phyloP scores from a whole-genome alignment of 2,888 invertebrate genomes.

The Euphydryas editha region DNA sequence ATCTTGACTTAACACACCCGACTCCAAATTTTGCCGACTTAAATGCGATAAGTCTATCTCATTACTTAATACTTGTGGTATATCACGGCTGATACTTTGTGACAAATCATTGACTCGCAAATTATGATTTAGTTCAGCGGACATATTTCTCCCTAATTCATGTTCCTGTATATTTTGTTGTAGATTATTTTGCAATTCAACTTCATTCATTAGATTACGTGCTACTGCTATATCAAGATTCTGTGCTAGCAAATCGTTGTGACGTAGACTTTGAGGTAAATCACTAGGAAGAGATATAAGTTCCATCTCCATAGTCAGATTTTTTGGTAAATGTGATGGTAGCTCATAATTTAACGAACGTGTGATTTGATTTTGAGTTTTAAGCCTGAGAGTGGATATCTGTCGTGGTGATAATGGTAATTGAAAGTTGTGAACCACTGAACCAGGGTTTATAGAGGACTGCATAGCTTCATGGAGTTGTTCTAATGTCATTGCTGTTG shows the following conservation, averaged over 20 bases:
- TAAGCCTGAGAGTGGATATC: slow-evolving; percentile 74
- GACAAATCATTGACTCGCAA: slow-evolving; percentile 43
- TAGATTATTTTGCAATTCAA: slow-evolving; percentile 62
- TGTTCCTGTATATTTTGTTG: slow-evolving; percentile 64
- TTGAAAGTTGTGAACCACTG: slow-evolving; percentile 70
- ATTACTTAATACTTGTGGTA: slow-evolving; percentile 59
- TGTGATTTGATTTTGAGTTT: slow-evolving; percentile 67
- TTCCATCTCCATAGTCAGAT: slow-evolving; percentile 59
- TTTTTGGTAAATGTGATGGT: slow-evolving; percentile 64
- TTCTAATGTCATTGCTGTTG: slow-evolving; percentile 69
- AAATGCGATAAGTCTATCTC: slow-evolving; percentile 48
- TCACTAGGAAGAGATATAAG: slow-evolving; percentile 57
- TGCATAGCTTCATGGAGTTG: slow-evolving; percentile 77
- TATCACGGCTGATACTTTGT: slow-evolving; percentile 44
- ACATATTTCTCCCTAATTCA: slow-evolving; percentile 50
- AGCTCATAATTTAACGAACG: slow-evolving; percentile 67
- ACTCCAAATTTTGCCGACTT: slow-evolving; percentile 56
- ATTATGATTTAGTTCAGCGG: slow-evolving; percentile 51
- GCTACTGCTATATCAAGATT: slow-evolving; percentile 55
- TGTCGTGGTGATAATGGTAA: slow-evolving; percentile 72
- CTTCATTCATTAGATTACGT: slow-evolving; percentile 49
- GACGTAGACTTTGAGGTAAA: slow-evolving; percentile 55
- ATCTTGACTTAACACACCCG: slow-evolving; percentile 44
- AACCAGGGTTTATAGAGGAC: slow-evolving; percentile 58
- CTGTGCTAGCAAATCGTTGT: slow-evolving; percentile 50